Evolutionary conservation across 2,888 invertebrate genomes (phyloP), one percentile per base, ranked within the genome.

Genomic region (Volucella zonaria): DNA sequence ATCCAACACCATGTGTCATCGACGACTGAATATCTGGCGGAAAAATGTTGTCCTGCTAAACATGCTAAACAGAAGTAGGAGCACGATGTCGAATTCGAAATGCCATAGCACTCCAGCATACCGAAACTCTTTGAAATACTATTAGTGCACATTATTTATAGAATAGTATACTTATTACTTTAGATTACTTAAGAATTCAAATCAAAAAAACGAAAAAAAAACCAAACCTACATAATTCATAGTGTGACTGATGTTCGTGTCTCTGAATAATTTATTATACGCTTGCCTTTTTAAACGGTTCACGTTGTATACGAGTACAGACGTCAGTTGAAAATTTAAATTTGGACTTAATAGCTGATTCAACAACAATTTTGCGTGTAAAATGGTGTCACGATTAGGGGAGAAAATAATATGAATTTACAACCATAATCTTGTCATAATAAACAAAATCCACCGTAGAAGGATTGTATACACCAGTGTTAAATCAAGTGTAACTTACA

Each of bases 341-440:
- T 68, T 18, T 68, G 18, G 14, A 15, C 58, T 78, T 66, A 31
- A 71, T 64, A 43, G 51, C 3, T n/a, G 23, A n/a, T 51, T 71
- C 64, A 23, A 71, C 58, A 43, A 51, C 64, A 59, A 71, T 51
- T 18, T 78, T 49, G 78, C 78, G 51, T 78, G 77, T 56, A 14
- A 43, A 66, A 58, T 38, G 2, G 64, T 45, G 42, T 43, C 31
- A 31, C 31, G 31, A 31, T 31, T 66, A 45, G 11, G 31, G 31
- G 12, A 15, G 18, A 18, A 43, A 54, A 52, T 23, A 62, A 64
- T 58, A 40, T 54, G 49, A 47, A 3, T 14, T 78, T 78, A 78
- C 77, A 78, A 45, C 31, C 56, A 6, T 64, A 47, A 18, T 68
- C 38, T 45, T 45, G 31, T 38, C n/a, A 54, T 47, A 38, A 18